Evolutionary conservation across 1,140 invertebrate species (phyloP).

Genomic region (Drosophila nigrodunni): DNA sequence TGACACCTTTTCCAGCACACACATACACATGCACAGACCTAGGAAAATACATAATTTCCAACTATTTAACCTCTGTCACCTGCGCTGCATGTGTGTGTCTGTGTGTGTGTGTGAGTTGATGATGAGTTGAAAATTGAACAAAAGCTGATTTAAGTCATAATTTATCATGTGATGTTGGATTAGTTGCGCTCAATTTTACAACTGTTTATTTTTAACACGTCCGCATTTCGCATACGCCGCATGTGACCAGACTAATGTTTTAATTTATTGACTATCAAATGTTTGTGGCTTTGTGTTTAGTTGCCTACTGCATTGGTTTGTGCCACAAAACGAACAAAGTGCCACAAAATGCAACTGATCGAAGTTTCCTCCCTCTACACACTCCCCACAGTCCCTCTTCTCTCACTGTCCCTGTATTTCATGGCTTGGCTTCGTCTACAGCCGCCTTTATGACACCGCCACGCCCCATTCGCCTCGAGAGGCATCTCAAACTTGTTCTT

Average conservation of each 20-base stretch:
- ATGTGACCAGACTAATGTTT: constrained; percentile 58
- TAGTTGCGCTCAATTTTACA: constrained; percentile 78
- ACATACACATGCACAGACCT: constrained; percentile 7
- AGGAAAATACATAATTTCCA: constrained; percentile 36
- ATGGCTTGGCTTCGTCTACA: constrained; percentile 15
- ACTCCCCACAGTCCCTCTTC: neutral
- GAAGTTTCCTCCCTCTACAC: neutral
- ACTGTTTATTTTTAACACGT: constrained; percentile 81
- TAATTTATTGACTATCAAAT: constrained; percentile 79
- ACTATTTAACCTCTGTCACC: constrained; percentile 66
- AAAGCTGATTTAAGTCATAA: constrained; percentile 84
- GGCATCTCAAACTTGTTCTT: constrained; percentile 68
- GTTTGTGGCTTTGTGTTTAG: constrained; percentile 44
- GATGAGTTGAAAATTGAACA: constrained; percentile 79
- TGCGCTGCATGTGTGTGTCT: constrained; percentile 32
- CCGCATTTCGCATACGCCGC: constrained; percentile 65
- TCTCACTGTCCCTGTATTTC: neutral
- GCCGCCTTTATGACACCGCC: constrained; percentile 33
- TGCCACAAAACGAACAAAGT: constrained; percentile 46
- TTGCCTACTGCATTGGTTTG: constrained; percentile 77
- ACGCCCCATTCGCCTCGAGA: constrained; percentile 20
- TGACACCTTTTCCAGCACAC: constrained; percentile 59
- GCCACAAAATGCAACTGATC: constrained; percentile 24
- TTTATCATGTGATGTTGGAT: constrained; percentile 75
- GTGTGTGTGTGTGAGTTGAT: constrained; percentile 33